phyloP scores from a whole-genome alignment of 1,140 invertebrate species.

The Zaprionus inermis region DNA sequence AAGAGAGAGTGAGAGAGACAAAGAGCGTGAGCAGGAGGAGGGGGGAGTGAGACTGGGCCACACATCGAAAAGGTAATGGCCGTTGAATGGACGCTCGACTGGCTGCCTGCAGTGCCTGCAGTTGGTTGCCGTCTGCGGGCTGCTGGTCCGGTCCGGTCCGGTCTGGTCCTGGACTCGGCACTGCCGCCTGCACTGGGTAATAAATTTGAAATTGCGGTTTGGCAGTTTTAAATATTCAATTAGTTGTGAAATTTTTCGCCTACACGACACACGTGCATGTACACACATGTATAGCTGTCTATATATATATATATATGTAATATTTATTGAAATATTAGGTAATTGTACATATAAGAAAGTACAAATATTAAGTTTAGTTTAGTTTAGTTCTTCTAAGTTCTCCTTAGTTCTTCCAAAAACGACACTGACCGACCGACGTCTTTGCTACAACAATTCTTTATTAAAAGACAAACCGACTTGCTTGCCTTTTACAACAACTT shows the following conservation, averaged over 20 bases:
- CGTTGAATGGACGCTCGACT: constrained; percentile 47
- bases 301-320: neutral
- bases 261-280: constrained; percentile 10
- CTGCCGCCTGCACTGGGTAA: constrained; percentile 59
- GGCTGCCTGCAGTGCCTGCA: constrained; percentile 10
- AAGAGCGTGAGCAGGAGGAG: neutral
- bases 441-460: too few relatives aligned
- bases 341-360: too few relatives aligned
- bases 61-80: constrained; percentile 50
- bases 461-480: too few relatives aligned
- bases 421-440: too few relatives aligned
- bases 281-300: neutral
- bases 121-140: neutral
- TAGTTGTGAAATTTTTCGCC: constrained; percentile 80
- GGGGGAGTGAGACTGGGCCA: neutral
- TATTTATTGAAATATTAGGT: too few relatives aligned
- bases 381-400: too few relatives aligned
- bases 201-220: constrained; percentile 84
- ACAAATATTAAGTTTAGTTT: too few relatives aligned
- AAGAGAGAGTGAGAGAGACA: neutral
- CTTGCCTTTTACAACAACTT: too few relatives aligned
- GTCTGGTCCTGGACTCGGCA: neutral
- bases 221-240: constrained; percentile 83
- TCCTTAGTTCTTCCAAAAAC: too few relatives aligned
- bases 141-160: constrained; percentile 1